phyloP scores from a whole-genome alignment of 2,797 vertebrate species.

The Onychomys torridus region DNA sequence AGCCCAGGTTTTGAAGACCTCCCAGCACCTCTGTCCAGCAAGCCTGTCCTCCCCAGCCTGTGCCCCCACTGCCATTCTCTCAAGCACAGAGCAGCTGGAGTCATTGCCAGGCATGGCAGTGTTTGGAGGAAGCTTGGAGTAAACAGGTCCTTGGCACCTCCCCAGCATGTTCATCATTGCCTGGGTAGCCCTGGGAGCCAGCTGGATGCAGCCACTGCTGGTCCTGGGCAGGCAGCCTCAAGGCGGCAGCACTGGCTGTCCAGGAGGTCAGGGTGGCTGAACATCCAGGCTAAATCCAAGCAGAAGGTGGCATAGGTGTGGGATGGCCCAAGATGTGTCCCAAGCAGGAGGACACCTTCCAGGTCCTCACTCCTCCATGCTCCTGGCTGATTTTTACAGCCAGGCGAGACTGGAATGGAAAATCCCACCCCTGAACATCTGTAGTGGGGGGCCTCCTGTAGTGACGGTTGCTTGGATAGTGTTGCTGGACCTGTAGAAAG shows the following conservation, averaged over 20 bases:
- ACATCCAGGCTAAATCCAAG: not conserved
- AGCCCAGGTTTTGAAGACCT: not conserved
- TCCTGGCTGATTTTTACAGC: not conserved
- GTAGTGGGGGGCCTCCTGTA: no score
- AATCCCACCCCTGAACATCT: not conserved
- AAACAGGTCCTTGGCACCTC: not conserved
- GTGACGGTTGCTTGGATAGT: not conserved
- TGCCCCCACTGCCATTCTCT: not conserved
- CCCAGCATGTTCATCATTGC: not conserved
- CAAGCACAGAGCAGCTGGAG: not conserved
- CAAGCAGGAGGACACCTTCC: not conserved
- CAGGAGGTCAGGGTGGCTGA: not conserved
- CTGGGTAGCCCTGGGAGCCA: not conserved
- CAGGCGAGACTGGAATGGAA: not conserved
- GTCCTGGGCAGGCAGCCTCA: not conserved
- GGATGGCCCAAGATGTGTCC: not conserved
- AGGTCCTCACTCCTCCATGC: accelerated
- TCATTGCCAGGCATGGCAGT: not conserved
- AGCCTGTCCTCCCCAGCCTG: not conserved
- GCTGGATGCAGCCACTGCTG: not conserved
- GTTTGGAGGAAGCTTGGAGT: not conserved
- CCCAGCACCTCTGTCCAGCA: not conserved
- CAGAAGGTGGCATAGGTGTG: not conserved
- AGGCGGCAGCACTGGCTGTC: not conserved
- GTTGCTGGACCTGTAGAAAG: not conserved